These are phyloP conservation scores for Physella acuta DNA, from an alignment of 1,140 invertebrate genomes.

Conservation along the genomic window DNA sequence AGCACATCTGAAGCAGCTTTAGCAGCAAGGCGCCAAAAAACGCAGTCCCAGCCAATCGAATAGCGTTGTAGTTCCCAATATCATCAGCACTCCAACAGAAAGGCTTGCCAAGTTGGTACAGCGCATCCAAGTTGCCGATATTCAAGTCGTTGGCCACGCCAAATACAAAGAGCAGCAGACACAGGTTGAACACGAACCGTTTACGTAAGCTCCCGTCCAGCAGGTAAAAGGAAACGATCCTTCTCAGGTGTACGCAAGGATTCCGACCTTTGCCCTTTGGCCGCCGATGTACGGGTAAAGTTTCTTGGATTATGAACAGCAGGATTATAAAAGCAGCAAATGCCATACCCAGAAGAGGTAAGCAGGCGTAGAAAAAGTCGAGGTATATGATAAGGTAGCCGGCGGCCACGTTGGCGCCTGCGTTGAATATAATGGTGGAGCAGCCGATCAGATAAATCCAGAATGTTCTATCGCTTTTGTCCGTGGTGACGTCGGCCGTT, in stretches of 20 bases:
- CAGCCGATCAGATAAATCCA: constrained; percentile 12
- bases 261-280: background rate
- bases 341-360: background rate
- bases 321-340: constrained; percentile 1
- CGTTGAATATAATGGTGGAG: background rate
- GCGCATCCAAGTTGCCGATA: background rate
- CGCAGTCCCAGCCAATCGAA: background rate
- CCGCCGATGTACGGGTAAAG: background rate
- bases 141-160: background rate
- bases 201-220: background rate
- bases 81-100: constrained; percentile 24
- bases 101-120: constrained; percentile 18
- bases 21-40: background rate
- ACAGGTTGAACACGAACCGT: background rate
- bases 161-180: constrained; percentile 5
- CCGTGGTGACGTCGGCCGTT: constrained; percentile 24
- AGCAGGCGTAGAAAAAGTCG: background rate
- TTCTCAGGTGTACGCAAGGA: constrained; percentile 10
- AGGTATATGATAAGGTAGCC: background rate
- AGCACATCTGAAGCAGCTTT: background rate
- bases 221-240: constrained; percentile 23
- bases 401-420: background rate
- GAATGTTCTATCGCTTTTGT: background rate
- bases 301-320: constrained; percentile 22
- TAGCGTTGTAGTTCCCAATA: constrained; percentile 14